Base-by-base conservation (phyloP, 2,888 invertebrate genomes). In the Xanthorhoe designata region DNA sequence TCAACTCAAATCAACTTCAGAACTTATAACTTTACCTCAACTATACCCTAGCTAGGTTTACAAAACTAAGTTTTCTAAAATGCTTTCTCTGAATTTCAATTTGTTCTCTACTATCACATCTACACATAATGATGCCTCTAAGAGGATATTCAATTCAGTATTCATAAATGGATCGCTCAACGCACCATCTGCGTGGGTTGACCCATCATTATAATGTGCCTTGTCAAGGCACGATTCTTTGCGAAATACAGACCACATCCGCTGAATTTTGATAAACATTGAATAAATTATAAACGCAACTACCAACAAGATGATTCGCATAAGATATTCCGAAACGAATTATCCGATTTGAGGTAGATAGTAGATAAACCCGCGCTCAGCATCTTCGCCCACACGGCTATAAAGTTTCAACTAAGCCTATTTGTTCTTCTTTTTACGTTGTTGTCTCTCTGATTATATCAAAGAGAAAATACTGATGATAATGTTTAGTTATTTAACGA, bases 261-360 rank as follows among this genome's bases (percentile, higher is more conserved):
- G 79, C 64, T 60, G 32, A 13, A 64, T 68, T 82, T 75, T 71
- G 75, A 77, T 74, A 78, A 74, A 67, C 70, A 64, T 71, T 66
- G 78, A 81, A 82, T 83, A 80, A 77, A 78, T 80, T 78, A 75
- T 71, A 73, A 80, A 70, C 67, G 71, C 73, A 75, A 70, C 72
- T 68, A 71, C 59, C 66, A 72, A 73, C 66, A 70, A 77, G 73
- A 78, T 76, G 77, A 75, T 79, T 79, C 76, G 78, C 78, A 72
- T 67, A 67, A 77, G 78, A 69, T 59, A 75, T 81, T 83, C 83
- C 75, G 73, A 82, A 83, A 84, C 75, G 75, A 74, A 78, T 80
- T 78, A 83, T 82, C 70, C 71, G 73, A 77, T 81, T 73, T 17
- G 75, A 77, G 78, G 76, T 75, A 78, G 81, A 80, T 76, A 75